Conservation (phyloP, 2,113 vertebrate species). For the Callorhinus ursinus region DNA sequence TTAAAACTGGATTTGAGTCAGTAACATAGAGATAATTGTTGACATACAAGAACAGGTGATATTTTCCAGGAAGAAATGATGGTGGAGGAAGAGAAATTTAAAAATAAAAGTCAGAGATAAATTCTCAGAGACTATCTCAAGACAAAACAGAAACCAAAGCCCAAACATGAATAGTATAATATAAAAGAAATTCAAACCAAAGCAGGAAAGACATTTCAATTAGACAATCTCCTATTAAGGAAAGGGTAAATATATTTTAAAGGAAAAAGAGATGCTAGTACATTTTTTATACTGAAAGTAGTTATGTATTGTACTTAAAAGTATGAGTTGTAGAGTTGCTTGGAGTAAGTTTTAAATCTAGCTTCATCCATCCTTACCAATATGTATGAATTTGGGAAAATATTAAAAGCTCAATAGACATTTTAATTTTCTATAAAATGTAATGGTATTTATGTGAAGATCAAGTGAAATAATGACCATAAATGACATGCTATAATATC, state of each 20-base stretch:
- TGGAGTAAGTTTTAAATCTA: neutral
- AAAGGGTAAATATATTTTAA: neutral
- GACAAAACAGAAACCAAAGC: neutral
- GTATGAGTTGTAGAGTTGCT: neutral
- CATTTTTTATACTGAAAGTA: neutral
- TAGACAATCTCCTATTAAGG: neutral
- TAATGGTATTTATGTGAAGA: neutral
- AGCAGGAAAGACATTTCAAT: neutral
- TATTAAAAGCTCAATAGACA: neutral
- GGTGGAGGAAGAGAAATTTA: neutral
- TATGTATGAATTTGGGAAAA: neutral
- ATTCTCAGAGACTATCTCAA: neutral
- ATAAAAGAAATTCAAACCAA: neutral
- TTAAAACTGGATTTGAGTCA: neutral
- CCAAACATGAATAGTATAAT: neutral
- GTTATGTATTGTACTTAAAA: neutral
- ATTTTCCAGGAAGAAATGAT: neutral
- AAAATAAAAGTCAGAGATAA: neutral
- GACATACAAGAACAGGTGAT: neutral
- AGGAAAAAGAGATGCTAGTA: neutral
- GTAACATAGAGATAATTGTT: neutral
- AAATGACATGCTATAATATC: neutral
- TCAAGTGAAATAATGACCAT: neutral
- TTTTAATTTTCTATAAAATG: neutral
- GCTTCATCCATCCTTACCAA: fast-evolving